Evolutionary conservation across 2,888 invertebrate genomes (phyloP), one percentile per base, ranked within the genome.

Genomic region (Cephus rjabovi): DNA sequence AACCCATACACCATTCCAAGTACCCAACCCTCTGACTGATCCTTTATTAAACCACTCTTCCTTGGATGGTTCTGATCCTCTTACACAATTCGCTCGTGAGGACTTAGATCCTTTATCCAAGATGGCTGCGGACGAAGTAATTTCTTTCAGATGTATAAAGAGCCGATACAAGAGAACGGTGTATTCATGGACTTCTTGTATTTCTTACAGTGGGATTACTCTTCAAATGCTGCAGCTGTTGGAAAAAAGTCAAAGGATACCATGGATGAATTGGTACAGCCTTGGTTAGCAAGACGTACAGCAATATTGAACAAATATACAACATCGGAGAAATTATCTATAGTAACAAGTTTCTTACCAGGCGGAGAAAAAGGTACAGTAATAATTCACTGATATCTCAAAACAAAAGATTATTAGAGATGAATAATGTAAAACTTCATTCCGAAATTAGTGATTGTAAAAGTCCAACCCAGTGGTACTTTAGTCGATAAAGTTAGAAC

Each of bases 251-350:
- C 83, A 30, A 89, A 86, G 79, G 90, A 90, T 40, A 85, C 85
- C 31, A 81, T 82, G 73, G 87, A 91, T 12, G 93, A 94, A 79
- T 93, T 93, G 80, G 92, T 95, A 82, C 95, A 96, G 89, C 95
- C 96, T 23, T 99, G 99, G 99, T 93, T 93, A 82, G 92, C 93
- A 1, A 95, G 95, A 86, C 95, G 96, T 83, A 90, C 94, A 74
- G 93, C 93, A n/a, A 98, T 99, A 88, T 93, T 99, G 15, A 95
- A 95, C 84, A 97, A 96, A 91, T 99, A 96, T 88, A 98, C 98
- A 56, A 99, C 99, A 76, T 97, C 96, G 15, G 98, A 98, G 92
- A 98, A 97, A 90, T 92, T 99, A 37, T 96, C 97, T 1, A 97
- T 98, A 83, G 95, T 97, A 2, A 97, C 97, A 71, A 98, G 97